Percentiles rank a stretch among this genome's conserved stretches.
These are phyloP conservation scores for Stenolophus ochropezus DNA, from an alignment of 2,888 invertebrate species.

Conservation along the genomic window DNA sequence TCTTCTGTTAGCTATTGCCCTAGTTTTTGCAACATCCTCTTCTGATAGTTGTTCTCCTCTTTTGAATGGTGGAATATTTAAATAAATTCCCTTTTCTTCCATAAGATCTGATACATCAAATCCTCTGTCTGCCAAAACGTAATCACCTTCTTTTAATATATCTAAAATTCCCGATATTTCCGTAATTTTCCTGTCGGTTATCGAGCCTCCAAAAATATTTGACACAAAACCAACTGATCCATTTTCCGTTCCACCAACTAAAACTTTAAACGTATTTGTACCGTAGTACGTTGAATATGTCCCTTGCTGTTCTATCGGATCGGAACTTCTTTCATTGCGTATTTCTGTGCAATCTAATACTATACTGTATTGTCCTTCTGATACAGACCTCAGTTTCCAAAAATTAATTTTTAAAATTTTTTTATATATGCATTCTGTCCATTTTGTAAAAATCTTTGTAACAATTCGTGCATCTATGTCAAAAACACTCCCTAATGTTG, in stretches of 20 bases:
- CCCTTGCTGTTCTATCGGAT: constrained; percentile 51
- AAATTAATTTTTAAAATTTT: background rate
- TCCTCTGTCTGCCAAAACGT: constrained; percentile 44
- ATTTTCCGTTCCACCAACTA: constrained; percentile 49
- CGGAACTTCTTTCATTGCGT: constrained; percentile 39
- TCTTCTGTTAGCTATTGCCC: no score
- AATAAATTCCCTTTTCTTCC: constrained; percentile 41
- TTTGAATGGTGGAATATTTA: no score
- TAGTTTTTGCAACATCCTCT: background rate
- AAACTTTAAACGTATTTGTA: constrained; percentile 58
- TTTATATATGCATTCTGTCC: background rate
- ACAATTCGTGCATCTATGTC: background rate
- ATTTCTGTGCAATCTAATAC: no score
- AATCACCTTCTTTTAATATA: constrained; percentile 11
- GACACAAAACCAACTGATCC: constrained; percentile 52
- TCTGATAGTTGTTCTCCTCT: background rate
- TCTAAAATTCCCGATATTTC: constrained; percentile 50
- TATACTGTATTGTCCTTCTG: no score
- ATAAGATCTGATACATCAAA: constrained; percentile 55
- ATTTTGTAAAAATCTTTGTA: background rate
- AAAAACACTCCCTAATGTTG: no score
- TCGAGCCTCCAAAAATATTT: constrained; percentile 52
- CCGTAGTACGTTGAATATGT: constrained; percentile 55
- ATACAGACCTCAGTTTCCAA: background rate
- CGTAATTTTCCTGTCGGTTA: constrained; percentile 46